Percentiles rank a stretch among this genome's conserved stretches.
Evolutionary conservation across 2,113 vertebrate genomes (phyloP).

Genomic region (Connochaetes taurinus): DNA sequence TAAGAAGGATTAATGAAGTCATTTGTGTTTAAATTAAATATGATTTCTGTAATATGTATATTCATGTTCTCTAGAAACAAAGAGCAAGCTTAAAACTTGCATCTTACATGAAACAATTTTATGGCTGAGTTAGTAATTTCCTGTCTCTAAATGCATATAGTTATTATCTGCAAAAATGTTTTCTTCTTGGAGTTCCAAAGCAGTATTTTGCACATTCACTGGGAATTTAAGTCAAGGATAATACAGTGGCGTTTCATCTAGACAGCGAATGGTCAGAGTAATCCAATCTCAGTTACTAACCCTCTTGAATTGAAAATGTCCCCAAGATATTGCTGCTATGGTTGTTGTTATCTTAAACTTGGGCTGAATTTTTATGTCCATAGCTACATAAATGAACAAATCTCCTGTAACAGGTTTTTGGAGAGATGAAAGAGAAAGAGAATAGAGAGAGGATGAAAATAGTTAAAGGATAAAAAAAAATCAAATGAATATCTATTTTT

Average conservation of each 20-base stretch:
- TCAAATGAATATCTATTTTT: background rate
- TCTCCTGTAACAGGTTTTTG: background rate
- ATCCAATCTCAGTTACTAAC: background rate
- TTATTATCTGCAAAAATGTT: background rate
- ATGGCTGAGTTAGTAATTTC: background rate
- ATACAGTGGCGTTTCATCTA: background rate
- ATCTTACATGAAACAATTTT: background rate
- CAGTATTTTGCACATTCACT: background rate
- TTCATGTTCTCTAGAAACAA: background rate
- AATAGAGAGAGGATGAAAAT: background rate
- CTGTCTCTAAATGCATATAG: background rate
- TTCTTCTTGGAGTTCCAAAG: conserved; percentile 12
- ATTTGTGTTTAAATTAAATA: background rate
- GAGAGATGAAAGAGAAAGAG: background rate
- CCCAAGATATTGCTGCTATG: background rate
- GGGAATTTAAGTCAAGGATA: background rate
- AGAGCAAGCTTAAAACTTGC: background rate
- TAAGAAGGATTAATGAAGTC: background rate
- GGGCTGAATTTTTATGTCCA: background rate
- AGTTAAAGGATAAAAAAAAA: background rate
- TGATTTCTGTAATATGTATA: background rate
- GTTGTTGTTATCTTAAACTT: conserved; percentile 11
- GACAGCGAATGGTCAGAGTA: background rate
- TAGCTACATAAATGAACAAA: background rate
- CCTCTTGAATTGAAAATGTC: conserved; percentile 7